phyloP scores from a whole-genome alignment of 2,113 vertebrate genomes.

The Daphoenositta chrysoptera region DNA sequence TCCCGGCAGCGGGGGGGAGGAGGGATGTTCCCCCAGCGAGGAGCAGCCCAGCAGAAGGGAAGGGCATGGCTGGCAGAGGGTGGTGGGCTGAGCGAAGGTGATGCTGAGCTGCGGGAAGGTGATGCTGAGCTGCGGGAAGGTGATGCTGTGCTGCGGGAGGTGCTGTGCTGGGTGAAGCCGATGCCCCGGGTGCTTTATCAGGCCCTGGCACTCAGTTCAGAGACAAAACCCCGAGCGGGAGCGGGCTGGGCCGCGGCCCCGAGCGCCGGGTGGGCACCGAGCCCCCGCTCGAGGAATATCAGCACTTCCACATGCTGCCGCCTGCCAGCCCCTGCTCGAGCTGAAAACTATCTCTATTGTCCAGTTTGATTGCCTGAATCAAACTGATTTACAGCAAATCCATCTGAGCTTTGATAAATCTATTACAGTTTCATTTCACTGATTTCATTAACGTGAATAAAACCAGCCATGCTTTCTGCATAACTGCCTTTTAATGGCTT shows the following conservation, averaged over 20 bases:
- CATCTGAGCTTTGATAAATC: slow-evolving; percentile 99
- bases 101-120: neutral
- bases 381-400: slow-evolving; percentile 99
- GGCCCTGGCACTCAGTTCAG: slow-evolving; percentile 84
- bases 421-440: slow-evolving; percentile 99
- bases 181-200: slow-evolving; percentile 69
- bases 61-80: accelerated
- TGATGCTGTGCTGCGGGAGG: accelerated
- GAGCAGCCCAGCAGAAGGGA: accelerated
- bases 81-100: neutral
- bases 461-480: slow-evolving; percentile 99
- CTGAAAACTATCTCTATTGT: slow-evolving; percentile 99
- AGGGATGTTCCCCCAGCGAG: accelerated
- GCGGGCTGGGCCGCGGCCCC: slow-evolving; percentile 67
- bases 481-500: slow-evolving; percentile 99
- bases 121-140: neutral
- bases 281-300: slow-evolving; percentile 90
- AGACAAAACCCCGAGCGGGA: slow-evolving; percentile 81
- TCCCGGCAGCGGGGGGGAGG: neutral
- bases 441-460: slow-evolving; percentile 99
- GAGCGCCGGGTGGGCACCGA: slow-evolving; percentile 67
- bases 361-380: slow-evolving; percentile 99
- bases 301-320: slow-evolving; percentile 90
- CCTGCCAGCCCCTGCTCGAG: slow-evolving; percentile 86
- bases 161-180: accelerated